Base-by-base conservation (phyloP, 2,888 invertebrate genomes). In the Nomada flava region DNA sequence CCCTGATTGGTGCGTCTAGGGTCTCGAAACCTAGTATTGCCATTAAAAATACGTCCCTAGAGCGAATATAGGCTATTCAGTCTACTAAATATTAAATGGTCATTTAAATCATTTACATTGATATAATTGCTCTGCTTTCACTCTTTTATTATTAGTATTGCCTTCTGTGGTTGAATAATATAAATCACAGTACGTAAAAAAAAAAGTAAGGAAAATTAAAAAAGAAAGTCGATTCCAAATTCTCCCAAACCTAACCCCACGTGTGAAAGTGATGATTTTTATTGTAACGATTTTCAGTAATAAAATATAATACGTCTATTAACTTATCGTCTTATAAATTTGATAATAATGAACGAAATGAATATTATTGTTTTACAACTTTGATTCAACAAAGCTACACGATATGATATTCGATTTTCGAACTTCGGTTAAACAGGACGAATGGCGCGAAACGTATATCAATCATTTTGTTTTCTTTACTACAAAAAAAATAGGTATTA, bases 221-320 rank as follows among this genome's bases (percentile, higher is more conserved):
- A 15, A 23, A n/a, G 10, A n/a, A 23, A 18, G 7, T 47, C 15
- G n/a, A 50, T 11, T n/a, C 13, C 1, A 4, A 69, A 59, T 11
- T 20, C 20, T 26, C 11, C n/a, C 13, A 26, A 60, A 79, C 42
- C 71, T 79, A 79, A 79, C 79, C 79, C 23, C 26, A 71, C 60
- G 55, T 15, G 18, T 20, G 13, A 62, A 53, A 42, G 26, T 23
- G 20, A 79, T 29, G 7, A 11, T n/a, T 7, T 52, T 52, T 26
- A 5, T 13, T 23, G 44, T 20, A 62, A 42, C 44, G 44, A 69
- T 42, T 59, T 20, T 20, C n/a, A 7, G 29, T 47, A 26, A 60
- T 10, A 36, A 57, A 68, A 23, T 60, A 15, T 7, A 44, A 20
- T 10, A 9, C 15, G 9, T 2, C n/a, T 26, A 9, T 62, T 42